Evolutionary conservation across 2,888 invertebrate genomes (phyloP), one percentile per base, ranked within the genome.

Genomic region (Dendrolimus pini): DNA sequence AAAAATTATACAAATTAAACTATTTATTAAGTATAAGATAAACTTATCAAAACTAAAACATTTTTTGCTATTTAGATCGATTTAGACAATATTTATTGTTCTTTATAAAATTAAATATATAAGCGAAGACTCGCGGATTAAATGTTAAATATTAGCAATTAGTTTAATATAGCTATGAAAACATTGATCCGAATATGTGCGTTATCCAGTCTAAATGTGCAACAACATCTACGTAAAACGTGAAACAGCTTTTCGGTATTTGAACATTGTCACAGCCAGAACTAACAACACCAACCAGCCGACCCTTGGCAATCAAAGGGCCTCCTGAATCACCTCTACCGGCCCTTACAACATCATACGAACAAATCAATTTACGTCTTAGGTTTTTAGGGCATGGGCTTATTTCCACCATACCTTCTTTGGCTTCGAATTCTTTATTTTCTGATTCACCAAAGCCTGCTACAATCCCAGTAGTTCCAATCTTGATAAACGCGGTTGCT

Each of bases 281-380:
- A 0, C 72, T 68, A 7, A 61, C 69, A 0, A 77, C 66, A 3
- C 75, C 75, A 2, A 69, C 56, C 42, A 77, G 62, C 6, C 41
- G 58, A 7, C 64, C 65, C 7, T 60, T 61, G 0, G 64, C 65
- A 1, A 66, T 56, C 41, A 77, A 30, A 1, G 77, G 57, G 0
- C 75, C 75, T 7, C 75, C 77, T 0, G 75, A 75, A 56, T 77
- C 75, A 0, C 73, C 74, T 0, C 18, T 0, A 0, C 67, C 74
- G 0, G 66, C 65, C 18, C 65, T 63, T 1, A 65, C 70, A 0
- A 47, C 18, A 18, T 61, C 59, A 0, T 56, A 14, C 1, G 75
- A 66, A 59, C 74, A 75, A 9, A 77, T 53, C 1, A 72, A n/a
- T 2, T 60, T 58, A 1, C 42, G 9, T 9, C 54, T 42, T 0